Evolutionary conservation across 1,140 invertebrate genomes (phyloP).

Genomic region (Drosophila simulans): DNA sequence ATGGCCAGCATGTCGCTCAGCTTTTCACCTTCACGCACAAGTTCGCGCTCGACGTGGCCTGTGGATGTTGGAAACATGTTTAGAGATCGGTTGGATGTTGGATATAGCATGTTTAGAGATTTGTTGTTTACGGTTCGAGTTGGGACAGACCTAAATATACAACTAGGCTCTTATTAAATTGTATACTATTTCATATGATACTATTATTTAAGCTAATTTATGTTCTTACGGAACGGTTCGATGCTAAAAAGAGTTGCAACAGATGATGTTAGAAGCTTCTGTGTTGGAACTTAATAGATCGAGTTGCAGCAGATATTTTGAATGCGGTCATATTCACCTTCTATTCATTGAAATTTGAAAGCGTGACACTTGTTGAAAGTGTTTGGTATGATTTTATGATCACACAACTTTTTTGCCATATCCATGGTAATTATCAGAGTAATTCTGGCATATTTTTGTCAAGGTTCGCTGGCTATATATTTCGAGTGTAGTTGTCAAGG

Average conservation of each 20-base stretch:
- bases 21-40: conserved; percentile 91
- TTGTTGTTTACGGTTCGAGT: background rate
- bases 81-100: conserved; percentile 15
- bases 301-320: background rate
- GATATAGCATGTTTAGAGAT: background rate
- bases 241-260: background rate
- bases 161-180: no score
- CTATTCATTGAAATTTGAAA: background rate
- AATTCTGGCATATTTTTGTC: background rate
- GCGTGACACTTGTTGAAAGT: background rate
- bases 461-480: background rate
- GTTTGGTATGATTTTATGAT: background rate
- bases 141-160: background rate
- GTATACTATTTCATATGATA: background rate
- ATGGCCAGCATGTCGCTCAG: conserved; percentile 91
- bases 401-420: background rate
- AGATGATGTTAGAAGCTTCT: conserved; percentile 8
- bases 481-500: background rate
- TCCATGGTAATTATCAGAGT: background rate
- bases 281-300: conserved; percentile 1
- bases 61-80: conserved; percentile 14
- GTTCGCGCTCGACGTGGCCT: conserved; percentile 88
- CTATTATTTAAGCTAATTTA: no score
- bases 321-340: background rate
- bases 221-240: background rate